Evolutionary conservation across 2,888 invertebrate genomes (phyloP).

Genomic region (Troides oblongomaculatus): DNA sequence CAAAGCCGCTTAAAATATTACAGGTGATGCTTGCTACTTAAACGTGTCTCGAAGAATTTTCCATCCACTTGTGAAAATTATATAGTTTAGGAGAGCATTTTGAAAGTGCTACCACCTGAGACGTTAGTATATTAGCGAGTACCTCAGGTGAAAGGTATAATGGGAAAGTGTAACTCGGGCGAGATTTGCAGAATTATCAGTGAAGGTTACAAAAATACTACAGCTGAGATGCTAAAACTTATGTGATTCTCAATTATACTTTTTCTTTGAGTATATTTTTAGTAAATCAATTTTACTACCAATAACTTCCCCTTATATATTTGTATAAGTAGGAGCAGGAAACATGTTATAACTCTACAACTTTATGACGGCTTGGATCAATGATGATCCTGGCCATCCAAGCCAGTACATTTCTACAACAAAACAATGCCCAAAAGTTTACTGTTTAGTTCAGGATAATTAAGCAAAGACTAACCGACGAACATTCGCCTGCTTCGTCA

Average conservation of each 20-base stretch:
- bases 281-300: no score
- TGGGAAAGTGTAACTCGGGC: neutral
- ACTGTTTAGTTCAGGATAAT: neutral
- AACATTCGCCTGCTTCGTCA: neutral
- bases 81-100: conserved; percentile 28
- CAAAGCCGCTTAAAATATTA: conserved; percentile 10
- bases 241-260: no score
- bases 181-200: neutral
- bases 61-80: conserved; percentile 54
- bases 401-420: no score
- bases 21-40: conserved; percentile 34
- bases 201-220: neutral
- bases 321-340: no score
- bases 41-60: conserved; percentile 61
- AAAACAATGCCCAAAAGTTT: neutral
- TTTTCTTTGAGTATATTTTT: no score
- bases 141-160: neutral
- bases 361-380: no score
- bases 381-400: no score
- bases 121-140: conserved; percentile 14
- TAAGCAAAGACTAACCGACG: neutral
- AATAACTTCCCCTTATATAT: no score
- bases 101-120: conserved; percentile 28
- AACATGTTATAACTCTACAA: no score
- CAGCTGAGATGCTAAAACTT: no score